Evolutionary conservation across 2,888 invertebrate species (phyloP).

Genomic region (Colostygia pectinataria): DNA sequence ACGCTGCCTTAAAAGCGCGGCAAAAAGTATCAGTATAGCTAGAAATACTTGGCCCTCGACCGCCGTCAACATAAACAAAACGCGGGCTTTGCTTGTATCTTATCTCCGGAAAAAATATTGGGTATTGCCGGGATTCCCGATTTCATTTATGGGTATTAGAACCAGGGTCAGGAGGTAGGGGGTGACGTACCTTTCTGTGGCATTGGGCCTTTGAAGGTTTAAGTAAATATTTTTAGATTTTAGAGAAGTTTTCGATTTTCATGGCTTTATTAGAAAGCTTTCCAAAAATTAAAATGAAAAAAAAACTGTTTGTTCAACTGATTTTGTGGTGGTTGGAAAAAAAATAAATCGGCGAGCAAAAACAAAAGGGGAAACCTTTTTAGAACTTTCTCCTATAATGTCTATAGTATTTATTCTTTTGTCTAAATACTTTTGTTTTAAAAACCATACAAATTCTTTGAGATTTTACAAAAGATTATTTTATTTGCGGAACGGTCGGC

Average conservation of each 20-base stretch:
- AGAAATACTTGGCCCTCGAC: constrained; percentile 40
- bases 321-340: too few relatives aligned
- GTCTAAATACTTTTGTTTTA: constrained; percentile 15
- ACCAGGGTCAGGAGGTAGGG: constrained; percentile 10
- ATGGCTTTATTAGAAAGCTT: too few relatives aligned
- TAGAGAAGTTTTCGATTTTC: too few relatives aligned
- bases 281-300: too few relatives aligned
- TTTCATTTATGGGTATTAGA: constrained; percentile 51
- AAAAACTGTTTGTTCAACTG: too few relatives aligned
- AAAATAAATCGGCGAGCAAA: constrained; percentile 11
- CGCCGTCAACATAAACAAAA: constrained; percentile 78
- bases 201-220: constrained; percentile 9
- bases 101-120: constrained; percentile 67
- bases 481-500: constrained; percentile 7
- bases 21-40: not conserved
- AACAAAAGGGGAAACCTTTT: constrained; percentile 3
- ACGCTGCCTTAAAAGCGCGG: not conserved
- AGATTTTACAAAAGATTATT: constrained; percentile 11
- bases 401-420: constrained; percentile 17
- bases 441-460: constrained; percentile 4
- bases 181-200: constrained; percentile 5
- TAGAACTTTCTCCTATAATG: not conserved
- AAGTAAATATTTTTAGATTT: not conserved
- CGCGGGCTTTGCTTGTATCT: constrained; percentile 73
- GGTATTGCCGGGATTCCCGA: constrained; percentile 48